A percentile compares a stretch with the other conserved stretches of the same genome.
Evolutionary conservation across 2,797 vertebrate genomes (phyloP).

Genomic region (Bufotes viridis): DNA sequence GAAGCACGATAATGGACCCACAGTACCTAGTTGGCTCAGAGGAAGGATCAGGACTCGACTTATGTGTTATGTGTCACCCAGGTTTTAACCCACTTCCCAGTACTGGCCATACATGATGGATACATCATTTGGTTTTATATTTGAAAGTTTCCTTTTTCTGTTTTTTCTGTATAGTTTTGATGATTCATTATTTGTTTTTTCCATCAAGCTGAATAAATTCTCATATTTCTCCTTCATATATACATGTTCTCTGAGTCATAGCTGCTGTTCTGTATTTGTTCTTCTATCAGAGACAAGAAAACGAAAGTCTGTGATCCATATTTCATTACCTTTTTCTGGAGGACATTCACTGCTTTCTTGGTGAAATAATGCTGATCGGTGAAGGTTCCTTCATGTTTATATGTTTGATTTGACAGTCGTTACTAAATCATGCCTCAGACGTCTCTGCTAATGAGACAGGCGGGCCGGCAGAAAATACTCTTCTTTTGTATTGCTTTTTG

Average conservation of each 20-base stretch:
- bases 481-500: not conserved
- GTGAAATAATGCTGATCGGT: not conserved
- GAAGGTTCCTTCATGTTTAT: constrained; percentile 8
- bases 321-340: constrained; percentile 29
- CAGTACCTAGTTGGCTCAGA: too few relatives aligned
- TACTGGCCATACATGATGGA: too few relatives aligned
- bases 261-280: constrained; percentile 25
- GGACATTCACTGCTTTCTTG: not conserved
- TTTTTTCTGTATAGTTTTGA: not conserved
- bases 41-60: too few relatives aligned
- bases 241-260: not conserved
- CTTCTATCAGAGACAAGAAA: not conserved
- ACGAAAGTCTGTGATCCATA: constrained; percentile 16
- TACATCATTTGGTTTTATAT: too few relatives aligned
- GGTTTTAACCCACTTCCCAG: too few relatives aligned
- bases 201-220: not conserved
- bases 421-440: constrained; percentile 35
- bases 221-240: not conserved
- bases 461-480: not conserved
- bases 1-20: too few relatives aligned
- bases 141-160: not conserved
- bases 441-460: constrained; percentile 27
- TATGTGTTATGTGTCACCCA: too few relatives aligned
- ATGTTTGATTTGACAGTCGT: not conserved
- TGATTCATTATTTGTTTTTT: constrained; percentile 10